These are phyloP conservation scores for Cuculus canorus DNA, from an alignment of 2,797 vertebrate species.

Conservation along the genomic window DNA sequence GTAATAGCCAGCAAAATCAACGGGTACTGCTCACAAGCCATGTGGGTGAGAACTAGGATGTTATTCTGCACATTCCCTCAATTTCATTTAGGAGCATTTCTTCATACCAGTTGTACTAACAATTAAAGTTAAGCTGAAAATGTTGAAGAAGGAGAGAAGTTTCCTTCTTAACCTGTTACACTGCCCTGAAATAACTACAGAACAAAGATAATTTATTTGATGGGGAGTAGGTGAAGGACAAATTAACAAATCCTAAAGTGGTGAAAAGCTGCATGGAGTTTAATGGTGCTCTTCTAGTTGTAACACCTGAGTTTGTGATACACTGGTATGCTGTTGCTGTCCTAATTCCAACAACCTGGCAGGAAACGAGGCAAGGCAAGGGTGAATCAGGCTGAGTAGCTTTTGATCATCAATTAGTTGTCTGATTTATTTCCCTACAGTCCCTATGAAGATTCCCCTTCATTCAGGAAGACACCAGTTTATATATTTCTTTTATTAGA, in stretches of 20 bases:
- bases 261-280: neutral
- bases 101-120: neutral
- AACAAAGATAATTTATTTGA: neutral
- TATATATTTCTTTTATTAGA: neutral
- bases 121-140: neutral
- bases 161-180: neutral
- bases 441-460: neutral
- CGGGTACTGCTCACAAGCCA: neutral
- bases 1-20: neutral
- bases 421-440: neutral
- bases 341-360: neutral
- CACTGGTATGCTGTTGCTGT: neutral
- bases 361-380: slow-evolving; percentile 11
- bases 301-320: neutral
- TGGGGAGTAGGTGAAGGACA: neutral
- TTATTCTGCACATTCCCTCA: neutral
- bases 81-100: neutral
- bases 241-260: neutral
- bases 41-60: neutral
- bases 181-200: neutral
- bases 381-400: neutral
- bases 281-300: neutral
- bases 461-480: neutral
- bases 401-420: neutral
- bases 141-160: neutral